Conservation (phyloP, 2,888 invertebrate genomes). For the Stenodera caucasica region DNA sequence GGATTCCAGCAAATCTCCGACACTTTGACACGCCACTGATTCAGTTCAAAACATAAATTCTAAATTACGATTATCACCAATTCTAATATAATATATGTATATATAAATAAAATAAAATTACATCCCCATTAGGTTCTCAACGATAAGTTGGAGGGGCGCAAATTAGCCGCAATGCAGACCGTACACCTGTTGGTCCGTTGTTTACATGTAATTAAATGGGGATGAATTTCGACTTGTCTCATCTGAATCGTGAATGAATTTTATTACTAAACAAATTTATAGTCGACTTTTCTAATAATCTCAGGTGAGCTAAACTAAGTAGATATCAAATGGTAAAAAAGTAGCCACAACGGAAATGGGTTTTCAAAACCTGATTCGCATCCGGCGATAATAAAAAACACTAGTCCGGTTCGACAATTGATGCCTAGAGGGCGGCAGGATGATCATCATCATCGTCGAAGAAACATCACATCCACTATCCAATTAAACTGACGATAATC, state of each 20-base stretch:
- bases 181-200: conserved; percentile 1
- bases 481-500: no score
- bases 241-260: no score
- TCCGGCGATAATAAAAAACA: conserved; percentile 35
- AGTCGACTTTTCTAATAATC: conserved; percentile 2
- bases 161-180: not conserved
- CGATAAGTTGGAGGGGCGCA: no score
- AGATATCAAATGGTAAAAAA: conserved; percentile 26
- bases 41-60: not conserved
- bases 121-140: no score
- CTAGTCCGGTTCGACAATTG: conserved; percentile 19
- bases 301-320: conserved; percentile 23
- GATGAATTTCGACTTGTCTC: no score
- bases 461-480: not conserved
- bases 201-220: no score
- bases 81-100: no score
- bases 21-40: not conserved
- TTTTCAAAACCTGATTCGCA: conserved; percentile 42
- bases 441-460: conserved; percentile 7
- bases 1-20: not conserved
- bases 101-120: no score
- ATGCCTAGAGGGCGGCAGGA: conserved; percentile 31
- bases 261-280: no score
- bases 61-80: not conserved
- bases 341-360: conserved; percentile 38